Percentiles rank a stretch among this genome's conserved stretches.
Conservation (phyloP, 1,140 invertebrate species). For the Tetramorium simillimum region DNA sequence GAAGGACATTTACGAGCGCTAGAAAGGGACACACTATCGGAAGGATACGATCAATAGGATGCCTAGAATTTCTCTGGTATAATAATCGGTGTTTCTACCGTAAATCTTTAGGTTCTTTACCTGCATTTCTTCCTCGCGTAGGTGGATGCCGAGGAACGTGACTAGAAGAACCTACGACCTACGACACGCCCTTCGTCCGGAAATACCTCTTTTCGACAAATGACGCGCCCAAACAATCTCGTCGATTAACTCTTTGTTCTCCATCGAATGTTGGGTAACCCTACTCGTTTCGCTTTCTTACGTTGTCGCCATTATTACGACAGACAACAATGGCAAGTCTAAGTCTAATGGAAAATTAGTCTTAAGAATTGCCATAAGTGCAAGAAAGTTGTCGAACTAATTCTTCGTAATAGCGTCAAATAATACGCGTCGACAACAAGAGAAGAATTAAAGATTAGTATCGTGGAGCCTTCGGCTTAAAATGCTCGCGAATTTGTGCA, state of each 20-base stretch:
- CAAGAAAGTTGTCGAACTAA: background rate
- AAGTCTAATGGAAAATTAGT: conserved; percentile 41
- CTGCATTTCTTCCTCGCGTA: conserved; percentile 34
- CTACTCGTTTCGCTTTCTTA: conserved; percentile 47
- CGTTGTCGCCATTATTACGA: conserved; percentile 30
- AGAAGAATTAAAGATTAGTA: background rate
- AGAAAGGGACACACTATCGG: background rate
- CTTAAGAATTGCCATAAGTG: conserved; percentile 2
- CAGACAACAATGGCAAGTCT: conserved; percentile 33
- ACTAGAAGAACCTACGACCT: conserved; percentile 47
- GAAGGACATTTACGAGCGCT: conserved; percentile 37
- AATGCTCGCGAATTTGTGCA: conserved; percentile 21
- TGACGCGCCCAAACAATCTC: conserved; percentile 12
- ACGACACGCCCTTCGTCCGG: conserved; percentile 56
- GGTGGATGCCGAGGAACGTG: background rate
- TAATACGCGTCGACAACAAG: background rate
- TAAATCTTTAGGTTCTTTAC: conserved; percentile 46
- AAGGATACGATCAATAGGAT: conserved; percentile 47
- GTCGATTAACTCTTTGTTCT: conserved; percentile 42
- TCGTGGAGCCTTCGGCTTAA: background rate
- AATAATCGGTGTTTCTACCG: conserved; percentile 9
- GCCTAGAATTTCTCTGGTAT: background rate
- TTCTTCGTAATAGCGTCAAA: conserved; percentile 2
- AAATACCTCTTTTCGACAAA: conserved; percentile 24
- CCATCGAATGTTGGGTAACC: conserved; percentile 28